A percentile compares a stretch with the other conserved stretches of the same genome.
These are phyloP conservation scores for Siniperca obscura DNA, from an alignment of 2,797 vertebrate species.

Conservation along the genomic window DNA sequence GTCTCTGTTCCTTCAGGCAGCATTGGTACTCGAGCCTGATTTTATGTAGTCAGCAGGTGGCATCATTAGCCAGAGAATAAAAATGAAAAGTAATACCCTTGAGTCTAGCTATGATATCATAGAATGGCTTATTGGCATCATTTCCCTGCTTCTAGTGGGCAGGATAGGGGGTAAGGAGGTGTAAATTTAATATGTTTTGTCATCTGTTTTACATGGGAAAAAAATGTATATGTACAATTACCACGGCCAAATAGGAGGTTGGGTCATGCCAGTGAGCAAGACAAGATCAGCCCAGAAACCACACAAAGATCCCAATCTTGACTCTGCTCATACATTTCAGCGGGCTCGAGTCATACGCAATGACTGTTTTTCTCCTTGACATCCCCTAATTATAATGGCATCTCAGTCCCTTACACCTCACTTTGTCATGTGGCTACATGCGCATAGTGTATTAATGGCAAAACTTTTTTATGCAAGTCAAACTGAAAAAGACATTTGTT, in stretches of 20 bases:
- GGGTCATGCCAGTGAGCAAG: conserved; percentile 56
- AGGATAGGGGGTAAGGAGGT: conserved; percentile 77
- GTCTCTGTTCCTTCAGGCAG: conserved; percentile 72
- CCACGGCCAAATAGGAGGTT: conserved; percentile 54
- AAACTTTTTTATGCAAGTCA: conserved; percentile 23
- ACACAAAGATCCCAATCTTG: conserved; percentile 66
- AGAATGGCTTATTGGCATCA: conserved; percentile 73
- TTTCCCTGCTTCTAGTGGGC: conserved; percentile 62
- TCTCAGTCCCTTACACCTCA: conserved; percentile 61
- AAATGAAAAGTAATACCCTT: conserved; percentile 83
- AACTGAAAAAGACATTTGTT: conserved; percentile 51
- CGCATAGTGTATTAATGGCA: conserved; percentile 11
- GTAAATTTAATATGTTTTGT: conserved; percentile 82
- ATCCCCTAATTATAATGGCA: conserved; percentile 55
- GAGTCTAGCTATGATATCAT: conserved; percentile 83
- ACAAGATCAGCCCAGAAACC: conserved; percentile 71
- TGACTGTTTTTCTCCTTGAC: conserved; percentile 44
- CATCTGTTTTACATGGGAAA: conserved; percentile 71
- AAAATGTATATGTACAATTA: conserved; percentile 40
- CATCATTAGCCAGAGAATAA: conserved; percentile 90
- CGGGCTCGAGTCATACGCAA: conserved; percentile 32
- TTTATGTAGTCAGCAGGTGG: conserved; percentile 90
- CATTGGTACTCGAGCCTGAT: conserved; percentile 73
- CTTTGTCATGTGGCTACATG: conserved; percentile 32
- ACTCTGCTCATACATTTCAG: conserved; percentile 32